These are phyloP conservation scores for Bambusicola thoracicus DNA, from an alignment of 2,113 vertebrate genomes.

Conservation along the genomic window DNA sequence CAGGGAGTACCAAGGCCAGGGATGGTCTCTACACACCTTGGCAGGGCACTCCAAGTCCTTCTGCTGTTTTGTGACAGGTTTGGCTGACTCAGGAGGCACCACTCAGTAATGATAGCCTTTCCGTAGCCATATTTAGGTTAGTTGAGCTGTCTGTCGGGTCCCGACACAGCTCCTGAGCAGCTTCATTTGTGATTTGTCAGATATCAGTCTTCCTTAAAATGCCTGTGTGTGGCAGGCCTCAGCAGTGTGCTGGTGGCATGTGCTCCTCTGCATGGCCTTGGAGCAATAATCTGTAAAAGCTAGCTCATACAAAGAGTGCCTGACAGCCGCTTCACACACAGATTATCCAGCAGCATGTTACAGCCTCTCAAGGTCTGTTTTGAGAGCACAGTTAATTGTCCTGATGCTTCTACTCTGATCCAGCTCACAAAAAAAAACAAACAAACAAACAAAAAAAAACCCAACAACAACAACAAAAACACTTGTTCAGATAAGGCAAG, in stretches of 20 bases:
- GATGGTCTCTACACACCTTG: not conserved
- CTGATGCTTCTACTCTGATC: not conserved
- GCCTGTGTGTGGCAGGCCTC: rapidly evolving
- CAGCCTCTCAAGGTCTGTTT: not conserved
- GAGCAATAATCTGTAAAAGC: rapidly evolving
- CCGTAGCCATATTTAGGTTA: not conserved
- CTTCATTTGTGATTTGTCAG: not conserved
- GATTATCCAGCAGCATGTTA: not conserved
- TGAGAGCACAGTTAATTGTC: not conserved
- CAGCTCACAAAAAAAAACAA: not conserved
- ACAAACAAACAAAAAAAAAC: no score
- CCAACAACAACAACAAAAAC: no score
- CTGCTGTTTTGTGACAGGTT: not conserved
- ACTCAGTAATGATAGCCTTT: not conserved
- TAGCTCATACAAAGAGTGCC: not conserved
- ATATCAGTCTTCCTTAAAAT: not conserved
- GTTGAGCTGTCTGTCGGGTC: not conserved
- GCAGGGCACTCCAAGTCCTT: no score
- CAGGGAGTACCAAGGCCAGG: not conserved
- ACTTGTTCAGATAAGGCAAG: not conserved
- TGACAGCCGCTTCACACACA: not conserved
- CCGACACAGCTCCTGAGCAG: not conserved
- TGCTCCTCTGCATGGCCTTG: rapidly evolving
- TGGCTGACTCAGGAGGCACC: not conserved
- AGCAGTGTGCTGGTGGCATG: rapidly evolving